Base-by-base conservation (phyloP, 1,140 invertebrate genomes). In the Gonioctena quinquepunctata region DNA sequence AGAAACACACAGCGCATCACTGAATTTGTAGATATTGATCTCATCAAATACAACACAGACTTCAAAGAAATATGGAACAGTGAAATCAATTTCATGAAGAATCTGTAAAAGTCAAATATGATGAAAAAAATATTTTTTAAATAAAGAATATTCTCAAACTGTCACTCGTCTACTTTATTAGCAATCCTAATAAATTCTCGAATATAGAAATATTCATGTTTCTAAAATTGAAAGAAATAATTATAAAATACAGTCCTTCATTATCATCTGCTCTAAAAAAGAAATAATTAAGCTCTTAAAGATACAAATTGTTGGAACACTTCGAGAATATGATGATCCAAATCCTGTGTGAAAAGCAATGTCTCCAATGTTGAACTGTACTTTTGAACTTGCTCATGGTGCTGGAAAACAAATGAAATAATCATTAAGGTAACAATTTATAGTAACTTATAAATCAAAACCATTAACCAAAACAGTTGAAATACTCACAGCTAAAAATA, bases 331-430 rank as follows among this genome's bases (percentile, higher is more conserved):
- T 99, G 96, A 13, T 93, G 90, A 83, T 99, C 97, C 79, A 99
- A 87, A 84, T 99, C 96, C 79, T 95, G 94, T 0, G 97, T 98
- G 83, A 99, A 99, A 6, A 99, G 87, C 25, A 99, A 85, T 0
- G 94, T 96, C 83, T 99, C 96, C 81, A 99, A 82, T 0, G 96
- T 98, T 69, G 92, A 93, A 80, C 95, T 96, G 85, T 98, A 98
- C 79, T 96, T 95, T 85, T 96, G 96, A n/a, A 99, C 96, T 89
- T 98, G 95, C 80, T 97, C 95, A 83, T 98, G 93, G 84, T 99
- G 96, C 96, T 94, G 82, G 21, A 88, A 86, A 81, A 73, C 1
- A n/a, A 11, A 54, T 16, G 19, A 54, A 54, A 54, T 21, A 88
- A 88, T 91, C 86, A 99, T n/a, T n/a, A n/a, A n/a, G n/a, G n/a